Evolutionary conservation across 1,140 invertebrate species (phyloP), one percentile per base, ranked within the genome.

Genomic region (Luehdorfia chinensis): DNA sequence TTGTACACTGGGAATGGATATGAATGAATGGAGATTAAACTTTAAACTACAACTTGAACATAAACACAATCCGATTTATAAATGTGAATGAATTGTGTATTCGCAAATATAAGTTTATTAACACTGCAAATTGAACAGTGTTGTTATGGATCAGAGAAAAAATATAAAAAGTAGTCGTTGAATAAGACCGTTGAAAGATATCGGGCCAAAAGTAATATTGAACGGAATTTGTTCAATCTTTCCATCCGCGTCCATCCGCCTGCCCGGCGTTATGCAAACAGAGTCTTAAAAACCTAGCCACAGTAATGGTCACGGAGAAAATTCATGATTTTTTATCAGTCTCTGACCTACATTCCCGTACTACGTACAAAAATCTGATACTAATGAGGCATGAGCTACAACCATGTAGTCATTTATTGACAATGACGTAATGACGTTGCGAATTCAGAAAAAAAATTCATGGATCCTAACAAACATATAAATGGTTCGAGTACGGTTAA

Each of bases 161-260:
- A 23, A 39, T 25, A 12, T 39, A 25, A 14, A 19, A 39, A 39
- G 9, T 39, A 23, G 11, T 19, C 36, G 19, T 23, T 23, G 36
- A 23, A 23, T 25, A n/a, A n/a, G n/a, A n/a, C n/a, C n/a, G 39
- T 43, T 28, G 16, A 41, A 43, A 43, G 39, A 43, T 43, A 43
- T 43, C 39, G 25, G 25, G 25, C 23, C 39, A 25, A 43, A 43
- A 43, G 27, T 28, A 43, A 43, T 43, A 43, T 43, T 43, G 39
- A 28, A 43, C 23, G 39, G 25, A 43, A 43, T 43, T 43, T 43
- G 39, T 43, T 43, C 39, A 28, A 28, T 43, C 39, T 43, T 43
- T 43, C 39, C 39, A 28, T 43, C 23, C 27, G 36, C 12, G 39
- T 43, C 27, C 25, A 15, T 16, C 18, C 37, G 13, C 23, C 15